A percentile compares a stretch with the other conserved stretches of the same genome.
Conservation (phyloP, 2,113 vertebrate genomes). For the Campylomormyrus tamandua region DNA sequence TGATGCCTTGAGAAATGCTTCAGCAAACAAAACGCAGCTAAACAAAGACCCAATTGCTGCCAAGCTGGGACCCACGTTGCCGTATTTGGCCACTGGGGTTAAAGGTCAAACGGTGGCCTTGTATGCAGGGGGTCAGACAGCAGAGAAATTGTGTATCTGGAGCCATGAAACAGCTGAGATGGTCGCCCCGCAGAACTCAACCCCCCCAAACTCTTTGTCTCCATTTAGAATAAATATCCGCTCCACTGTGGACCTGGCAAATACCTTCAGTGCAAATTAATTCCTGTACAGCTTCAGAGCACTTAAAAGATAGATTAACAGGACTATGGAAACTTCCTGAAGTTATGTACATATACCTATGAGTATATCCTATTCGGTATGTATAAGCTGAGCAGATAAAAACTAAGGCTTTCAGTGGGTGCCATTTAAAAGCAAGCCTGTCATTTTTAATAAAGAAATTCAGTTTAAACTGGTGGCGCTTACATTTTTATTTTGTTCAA, state of each 20-base stretch:
- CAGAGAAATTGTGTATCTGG: background rate
- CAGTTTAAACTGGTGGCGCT: background rate
- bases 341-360: background rate
- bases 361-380: background rate
- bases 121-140: background rate
- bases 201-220: background rate
- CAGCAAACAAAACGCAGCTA: background rate
- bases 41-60: background rate
- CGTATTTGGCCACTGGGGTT: background rate
- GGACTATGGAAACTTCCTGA: slow-evolving; percentile 1
- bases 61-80: background rate
- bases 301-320: slow-evolving; percentile 10
- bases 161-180: background rate
- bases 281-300: background rate
- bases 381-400: background rate
- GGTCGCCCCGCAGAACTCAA: background rate
- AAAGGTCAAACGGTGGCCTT: background rate
- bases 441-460: background rate
- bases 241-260: slow-evolving; percentile 4
- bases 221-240: slow-evolving; percentile 18
- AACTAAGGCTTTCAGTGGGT: background rate
- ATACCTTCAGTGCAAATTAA: slow-evolving; percentile 14
- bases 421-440: background rate
- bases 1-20: background rate
- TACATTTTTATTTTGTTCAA: background rate